Conservation (phyloP, 2,888 invertebrate species). For the Conomelus anceps region DNA sequence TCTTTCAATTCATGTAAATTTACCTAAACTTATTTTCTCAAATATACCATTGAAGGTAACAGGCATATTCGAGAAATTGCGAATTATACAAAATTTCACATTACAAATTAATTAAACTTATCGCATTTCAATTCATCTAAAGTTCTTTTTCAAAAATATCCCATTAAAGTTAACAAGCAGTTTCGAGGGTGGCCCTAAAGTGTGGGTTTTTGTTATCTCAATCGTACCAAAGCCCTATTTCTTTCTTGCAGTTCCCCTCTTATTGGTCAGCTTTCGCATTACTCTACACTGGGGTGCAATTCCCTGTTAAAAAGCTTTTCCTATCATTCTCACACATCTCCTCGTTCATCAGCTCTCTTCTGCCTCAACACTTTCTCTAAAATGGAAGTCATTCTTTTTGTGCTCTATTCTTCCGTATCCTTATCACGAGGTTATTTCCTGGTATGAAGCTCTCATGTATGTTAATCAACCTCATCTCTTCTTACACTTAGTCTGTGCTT, state of each 20-base stretch:
- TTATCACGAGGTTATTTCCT: background rate
- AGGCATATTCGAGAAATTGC: no score
- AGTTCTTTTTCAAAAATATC: background rate
- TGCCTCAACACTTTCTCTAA: background rate
- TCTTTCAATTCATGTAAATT: no score
- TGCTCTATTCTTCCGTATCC: background rate
- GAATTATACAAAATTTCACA: no score
- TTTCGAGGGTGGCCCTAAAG: background rate
- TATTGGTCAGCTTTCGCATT: background rate
- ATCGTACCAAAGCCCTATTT: background rate
- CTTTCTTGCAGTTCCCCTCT: background rate
- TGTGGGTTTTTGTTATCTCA: background rate
- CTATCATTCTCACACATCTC: background rate
- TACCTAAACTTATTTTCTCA: no score
- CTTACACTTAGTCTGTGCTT: background rate
- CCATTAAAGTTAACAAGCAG: background rate
- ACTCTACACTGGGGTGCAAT: background rate
- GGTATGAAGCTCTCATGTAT: background rate
- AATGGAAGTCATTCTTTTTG: background rate
- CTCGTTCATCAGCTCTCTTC: background rate
- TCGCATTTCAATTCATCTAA: background rate
- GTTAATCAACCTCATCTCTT: background rate
- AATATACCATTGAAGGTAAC: no score
- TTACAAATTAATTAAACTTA: no score
- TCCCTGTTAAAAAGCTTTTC: background rate